Base-by-base conservation (phyloP, 2,113 vertebrate species). In the Stomatorhinus ivindoensis region DNA sequence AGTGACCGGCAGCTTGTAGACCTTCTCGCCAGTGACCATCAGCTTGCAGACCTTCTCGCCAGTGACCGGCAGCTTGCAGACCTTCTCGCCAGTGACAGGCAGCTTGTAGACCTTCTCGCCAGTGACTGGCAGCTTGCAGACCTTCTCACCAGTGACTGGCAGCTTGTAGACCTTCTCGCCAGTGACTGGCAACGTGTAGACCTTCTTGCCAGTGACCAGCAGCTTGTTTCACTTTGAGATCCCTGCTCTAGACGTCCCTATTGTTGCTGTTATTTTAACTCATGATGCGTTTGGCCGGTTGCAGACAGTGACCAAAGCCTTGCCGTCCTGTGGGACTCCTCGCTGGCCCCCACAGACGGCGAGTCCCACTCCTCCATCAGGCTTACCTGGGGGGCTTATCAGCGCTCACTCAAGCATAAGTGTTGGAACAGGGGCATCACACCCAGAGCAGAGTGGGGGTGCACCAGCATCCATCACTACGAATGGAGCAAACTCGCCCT, bases 401-500 rank as follows among this genome's bases (percentile, higher is more conserved):
- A 99, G 93, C 93, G 92, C 61, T 94, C 96, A 4, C 91, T 99
- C 48, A 97, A 96, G 88, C 96, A 97, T 90, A 97, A 95, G 86
- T 99, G 98, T 87, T 99, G 98, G 98, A 93, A 96, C 89, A 97
- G 95, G 89, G 97, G 97, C 50, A 93, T 94, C 90, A 90, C 91
- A 13, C 98, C 97, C 4, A 98, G 95, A 93, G 91, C 95, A 3
- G 96, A 97, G 3, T 96, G 95, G 91, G 95, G 94, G 48, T 99
- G 98, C 93, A 96, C 96, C 1, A 95, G 95, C 69, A 91, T 99
- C 35, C 97, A 98, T 92, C 97, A 99, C 91, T 92, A 96, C 0
- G 98, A 99, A 84, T 99, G 98, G 98, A 98, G 97, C 92, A 98
- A 97, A 93, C 93, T 99, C 92, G 97, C 97, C 42, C 96, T 99